phyloP scores from a whole-genome alignment of 2,888 invertebrate genomes.

The Punctoribates punctum region DNA sequence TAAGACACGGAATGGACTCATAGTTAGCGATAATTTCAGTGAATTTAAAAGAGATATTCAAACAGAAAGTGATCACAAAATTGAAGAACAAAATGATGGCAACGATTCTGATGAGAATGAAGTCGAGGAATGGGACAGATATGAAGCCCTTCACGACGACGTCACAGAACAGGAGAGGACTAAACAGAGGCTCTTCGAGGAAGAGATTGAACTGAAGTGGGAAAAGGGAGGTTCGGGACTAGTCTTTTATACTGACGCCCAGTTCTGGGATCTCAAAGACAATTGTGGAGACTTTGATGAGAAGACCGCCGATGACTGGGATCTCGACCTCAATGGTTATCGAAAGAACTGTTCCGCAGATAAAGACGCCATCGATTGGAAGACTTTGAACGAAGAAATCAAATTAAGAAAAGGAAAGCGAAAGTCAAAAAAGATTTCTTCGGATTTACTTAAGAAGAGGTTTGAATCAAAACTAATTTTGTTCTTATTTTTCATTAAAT shows the following conservation, averaged over 20 bases:
- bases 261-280: conserved; percentile 58
- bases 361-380: conserved; percentile 56
- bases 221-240: conserved; percentile 62
- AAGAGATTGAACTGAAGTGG: conserved; percentile 57
- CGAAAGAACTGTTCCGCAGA: conserved; percentile 54
- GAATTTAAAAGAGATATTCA: conserved; percentile 26
- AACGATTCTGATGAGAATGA: conserved; percentile 53
- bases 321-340: conserved; percentile 56
- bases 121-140: conserved; percentile 60
- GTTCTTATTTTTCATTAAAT: background rate
- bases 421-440: conserved; percentile 46
- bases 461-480: conserved; percentile 34
- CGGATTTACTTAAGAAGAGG: conserved; percentile 48
- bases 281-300: conserved; percentile 57
- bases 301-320: conserved; percentile 60
- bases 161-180: conserved; percentile 55
- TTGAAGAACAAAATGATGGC: background rate
- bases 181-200: conserved; percentile 56
- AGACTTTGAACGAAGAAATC: conserved; percentile 52
- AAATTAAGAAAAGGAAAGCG: conserved; percentile 50
- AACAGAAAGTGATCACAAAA: background rate
- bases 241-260: conserved; percentile 61
- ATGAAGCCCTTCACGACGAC: conserved; percentile 58
- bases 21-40: conserved; percentile 5
- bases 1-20: conserved; percentile 42